These are phyloP conservation scores for Crotalus viridis DNA, from an alignment of 2,113 vertebrate species.

Conservation along the genomic window DNA sequence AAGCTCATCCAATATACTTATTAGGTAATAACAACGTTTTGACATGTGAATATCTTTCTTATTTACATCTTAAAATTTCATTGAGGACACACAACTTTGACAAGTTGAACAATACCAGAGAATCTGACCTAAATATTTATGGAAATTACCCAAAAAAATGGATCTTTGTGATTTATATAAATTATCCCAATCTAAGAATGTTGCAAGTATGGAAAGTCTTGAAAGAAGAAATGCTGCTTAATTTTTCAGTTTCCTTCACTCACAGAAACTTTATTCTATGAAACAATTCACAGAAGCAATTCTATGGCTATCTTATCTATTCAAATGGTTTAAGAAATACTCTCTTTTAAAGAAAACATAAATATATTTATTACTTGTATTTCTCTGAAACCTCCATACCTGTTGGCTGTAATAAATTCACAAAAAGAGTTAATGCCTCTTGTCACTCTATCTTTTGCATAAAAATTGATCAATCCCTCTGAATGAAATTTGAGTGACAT, in stretches of 20 bases:
- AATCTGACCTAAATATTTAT: background rate
- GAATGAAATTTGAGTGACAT: background rate
- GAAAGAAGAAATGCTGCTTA: background rate
- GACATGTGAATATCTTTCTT: background rate
- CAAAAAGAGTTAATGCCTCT: background rate
- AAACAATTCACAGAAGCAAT: background rate
- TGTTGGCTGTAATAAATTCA: background rate
- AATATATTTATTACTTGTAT: background rate
- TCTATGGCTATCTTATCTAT: background rate
- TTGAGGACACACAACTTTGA: background rate
- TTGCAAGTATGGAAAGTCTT: background rate
- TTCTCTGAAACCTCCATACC: background rate
- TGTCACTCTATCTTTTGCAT: background rate
- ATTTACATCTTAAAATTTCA: background rate
- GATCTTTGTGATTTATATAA: background rate
- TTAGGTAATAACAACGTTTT: background rate
- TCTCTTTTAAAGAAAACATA: background rate
- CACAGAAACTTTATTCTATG: background rate
- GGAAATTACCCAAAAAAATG: background rate
- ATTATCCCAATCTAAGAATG: background rate
- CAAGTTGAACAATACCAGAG: background rate
- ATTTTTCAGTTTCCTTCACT: background rate
- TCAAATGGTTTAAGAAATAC: background rate
- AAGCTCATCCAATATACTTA: background rate
- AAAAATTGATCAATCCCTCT: background rate